Evolutionary conservation across 2,888 invertebrate genomes (phyloP), one percentile per base, ranked within the genome.

Genomic region (Xylophagus ater): DNA sequence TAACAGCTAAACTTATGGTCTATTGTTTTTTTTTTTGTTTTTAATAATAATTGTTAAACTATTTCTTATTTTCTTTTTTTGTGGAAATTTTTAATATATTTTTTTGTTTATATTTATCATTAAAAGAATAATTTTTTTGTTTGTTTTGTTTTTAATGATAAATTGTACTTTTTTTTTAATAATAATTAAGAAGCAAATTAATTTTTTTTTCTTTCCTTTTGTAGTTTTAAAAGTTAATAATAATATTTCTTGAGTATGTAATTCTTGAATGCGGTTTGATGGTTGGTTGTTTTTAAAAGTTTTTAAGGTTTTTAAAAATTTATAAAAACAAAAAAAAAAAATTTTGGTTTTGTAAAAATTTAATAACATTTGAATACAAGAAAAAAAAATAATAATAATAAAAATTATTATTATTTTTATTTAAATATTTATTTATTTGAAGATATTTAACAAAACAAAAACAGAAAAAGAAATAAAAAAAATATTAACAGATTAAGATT

Each of bases 1-100:
- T 49, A 49, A 44, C 49, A 49, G 47, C 48, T 52, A 48, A 49
- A 46, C 49, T 51, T 50, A 49, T 41, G 46, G 47, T 45, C 48
- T 51, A 49, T 49, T 49, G 46, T 47, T 25, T 24, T 38, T 47
- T 47, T 42, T 40, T 34, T 35, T 41, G 29, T 21, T 36, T 37
- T 31, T 28, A 41, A 43, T 37, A 39, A 39, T 43, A 30, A 18
- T 41, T 44, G 35, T 37, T 41, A 29, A 34, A 34, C 28, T 24
- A 21, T 36, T 13, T 36, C 28, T 38, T 29, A 33, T 14, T 40
- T 38, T 42, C 35, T 26, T 20, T 26, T 46, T 37, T 9, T 37
- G n/a, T n/a, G n/a, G n/a, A n/a, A n/a, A n/a, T n/a, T n/a, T n/a
- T n/a, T n/a, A n/a, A n/a, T 37, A 13, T 4, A 13, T 36, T 26